phyloP scores from a whole-genome alignment of 2,888 invertebrate species.

The Pheosia tremula region DNA sequence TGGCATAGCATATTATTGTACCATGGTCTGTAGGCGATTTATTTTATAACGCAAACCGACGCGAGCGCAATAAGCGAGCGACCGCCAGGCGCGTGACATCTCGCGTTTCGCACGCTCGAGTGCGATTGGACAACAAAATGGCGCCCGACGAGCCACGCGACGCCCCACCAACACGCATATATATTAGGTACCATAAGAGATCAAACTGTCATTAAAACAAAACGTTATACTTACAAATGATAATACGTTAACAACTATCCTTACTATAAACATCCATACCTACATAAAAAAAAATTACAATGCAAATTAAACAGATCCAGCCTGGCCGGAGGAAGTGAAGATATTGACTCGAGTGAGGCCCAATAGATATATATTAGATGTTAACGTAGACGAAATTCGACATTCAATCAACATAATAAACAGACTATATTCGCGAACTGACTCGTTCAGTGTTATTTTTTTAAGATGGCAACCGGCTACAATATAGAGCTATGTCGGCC shows the following conservation, averaged over 20 bases:
- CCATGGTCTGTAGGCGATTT: no score
- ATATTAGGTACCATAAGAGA: slow-evolving; percentile 76
- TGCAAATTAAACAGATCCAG: slow-evolving; percentile 51
- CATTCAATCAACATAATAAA: not conserved
- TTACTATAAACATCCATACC: slow-evolving; percentile 75
- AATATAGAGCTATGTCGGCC: no score
- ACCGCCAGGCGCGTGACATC: slow-evolving; percentile 20
- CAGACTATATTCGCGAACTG: not conserved
- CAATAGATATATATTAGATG: slow-evolving; percentile 36
- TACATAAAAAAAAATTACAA: slow-evolving; percentile 75
- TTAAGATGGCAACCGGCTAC: no score
- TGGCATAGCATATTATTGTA: no score
- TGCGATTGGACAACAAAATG: slow-evolving; percentile 8
- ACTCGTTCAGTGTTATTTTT: not conserved
- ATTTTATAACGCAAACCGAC: no score
- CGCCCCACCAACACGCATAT: slow-evolving; percentile 56
- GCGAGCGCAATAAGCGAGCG: slow-evolving; percentile 17
- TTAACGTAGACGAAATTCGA: not conserved
- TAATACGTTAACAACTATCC: slow-evolving; percentile 77
- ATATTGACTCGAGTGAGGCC: slow-evolving; percentile 39
- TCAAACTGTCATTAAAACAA: slow-evolving; percentile 81
- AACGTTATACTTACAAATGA: slow-evolving; percentile 78
- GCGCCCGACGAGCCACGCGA: slow-evolving; percentile 53
- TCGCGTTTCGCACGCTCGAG: slow-evolving; percentile 26
- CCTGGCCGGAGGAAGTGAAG: slow-evolving; percentile 42